Conservation (phyloP, 2,888 invertebrate species). For the Apotomis turbidana region DNA sequence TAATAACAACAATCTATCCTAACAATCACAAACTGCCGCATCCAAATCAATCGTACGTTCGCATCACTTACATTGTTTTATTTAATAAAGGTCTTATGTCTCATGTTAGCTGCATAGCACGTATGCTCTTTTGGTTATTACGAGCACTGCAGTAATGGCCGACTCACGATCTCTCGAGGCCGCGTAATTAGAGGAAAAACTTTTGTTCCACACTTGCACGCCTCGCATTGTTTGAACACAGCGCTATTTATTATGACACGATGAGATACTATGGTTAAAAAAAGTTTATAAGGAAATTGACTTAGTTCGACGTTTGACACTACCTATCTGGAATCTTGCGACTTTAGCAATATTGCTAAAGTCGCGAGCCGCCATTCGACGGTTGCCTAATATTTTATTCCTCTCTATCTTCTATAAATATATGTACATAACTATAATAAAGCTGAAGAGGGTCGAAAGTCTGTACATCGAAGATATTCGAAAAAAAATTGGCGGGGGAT, state of each 20-base stretch:
- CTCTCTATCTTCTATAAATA: too few species aligned
- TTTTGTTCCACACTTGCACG: conserved; percentile 38
- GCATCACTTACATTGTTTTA: not conserved
- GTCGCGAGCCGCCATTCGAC: too few species aligned
- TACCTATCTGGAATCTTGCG: too few species aligned
- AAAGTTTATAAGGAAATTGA: not conserved
- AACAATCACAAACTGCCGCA: conserved; percentile 1
- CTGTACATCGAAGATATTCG: too few species aligned
- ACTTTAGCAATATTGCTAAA: too few species aligned
- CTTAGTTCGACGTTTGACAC: too few species aligned
- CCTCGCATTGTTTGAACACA: conserved; percentile 37
- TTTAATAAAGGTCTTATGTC: conserved; percentile 1
- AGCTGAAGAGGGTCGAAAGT: too few species aligned
- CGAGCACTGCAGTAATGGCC: conserved; percentile 40
- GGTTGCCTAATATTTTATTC: too few species aligned
- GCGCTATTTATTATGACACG: conserved; percentile 26
- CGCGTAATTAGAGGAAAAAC: conserved; percentile 55
- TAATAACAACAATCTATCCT: too few species aligned
- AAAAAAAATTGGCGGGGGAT: too few species aligned
- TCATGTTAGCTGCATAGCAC: not conserved
- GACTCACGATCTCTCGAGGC: conserved; percentile 50
- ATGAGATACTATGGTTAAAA: not conserved
- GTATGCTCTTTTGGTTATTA: conserved; percentile 24
- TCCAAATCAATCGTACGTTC: conserved; percentile 11
- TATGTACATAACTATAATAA: too few species aligned